Conservation (phyloP, 2,113 vertebrate species). For the Phasianus colchicus region DNA sequence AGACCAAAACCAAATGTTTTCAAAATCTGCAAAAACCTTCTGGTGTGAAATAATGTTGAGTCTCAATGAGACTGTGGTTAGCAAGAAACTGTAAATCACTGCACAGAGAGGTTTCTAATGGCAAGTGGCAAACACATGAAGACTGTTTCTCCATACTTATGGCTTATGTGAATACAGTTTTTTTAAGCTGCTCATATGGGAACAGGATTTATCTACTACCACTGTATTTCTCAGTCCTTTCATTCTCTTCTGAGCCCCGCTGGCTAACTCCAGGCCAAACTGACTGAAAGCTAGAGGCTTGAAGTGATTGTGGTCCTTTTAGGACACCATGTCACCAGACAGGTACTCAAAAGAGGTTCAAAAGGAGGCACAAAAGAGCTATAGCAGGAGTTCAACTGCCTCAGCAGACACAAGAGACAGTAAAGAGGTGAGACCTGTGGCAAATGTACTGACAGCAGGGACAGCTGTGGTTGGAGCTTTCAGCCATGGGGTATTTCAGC, state of each 20-base stretch:
- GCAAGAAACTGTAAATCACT: slow-evolving; percentile 47
- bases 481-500: background rate
- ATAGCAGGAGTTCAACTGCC: background rate
- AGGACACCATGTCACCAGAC: background rate
- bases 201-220: slow-evolving; percentile 19
- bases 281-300: background rate
- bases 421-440: background rate
- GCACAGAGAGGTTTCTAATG: background rate
- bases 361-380: background rate
- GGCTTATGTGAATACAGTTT: background rate
- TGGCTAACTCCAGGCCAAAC: background rate
- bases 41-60: slow-evolving; percentile 42
- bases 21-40: slow-evolving; percentile 19
- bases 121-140: slow-evolving; percentile 38
- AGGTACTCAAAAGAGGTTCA: background rate
- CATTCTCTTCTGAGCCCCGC: background rate
- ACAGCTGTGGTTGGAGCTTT: background rate
- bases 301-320: background rate
- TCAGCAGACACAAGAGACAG: too few relatives aligned
- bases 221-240: background rate
- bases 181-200: background rate
- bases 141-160: slow-evolving; percentile 19
- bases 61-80: background rate
- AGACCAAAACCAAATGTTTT: slow-evolving; percentile 50
- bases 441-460: background rate